phyloP scores from a whole-genome alignment of 2,113 vertebrate genomes.

The Hassar affinis region DNA sequence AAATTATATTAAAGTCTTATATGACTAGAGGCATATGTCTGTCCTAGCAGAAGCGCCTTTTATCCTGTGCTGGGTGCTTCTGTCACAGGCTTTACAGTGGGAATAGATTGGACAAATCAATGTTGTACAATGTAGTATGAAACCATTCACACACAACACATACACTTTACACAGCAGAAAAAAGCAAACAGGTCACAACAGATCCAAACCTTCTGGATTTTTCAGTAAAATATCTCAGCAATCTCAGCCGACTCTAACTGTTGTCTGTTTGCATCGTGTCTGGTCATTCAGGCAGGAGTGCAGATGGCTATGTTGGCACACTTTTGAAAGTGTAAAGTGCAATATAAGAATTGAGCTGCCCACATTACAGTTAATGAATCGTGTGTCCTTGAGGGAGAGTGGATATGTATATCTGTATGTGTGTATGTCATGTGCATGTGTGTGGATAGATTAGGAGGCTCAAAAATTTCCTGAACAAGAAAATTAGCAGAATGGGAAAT shows the following conservation, averaged over 20 bases:
- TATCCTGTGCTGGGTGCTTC: slow-evolving; percentile 6
- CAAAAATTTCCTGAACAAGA: not conserved
- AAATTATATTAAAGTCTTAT: not conserved
- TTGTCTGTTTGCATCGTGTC: slow-evolving; percentile 10
- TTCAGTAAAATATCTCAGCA: slow-evolving; percentile 3
- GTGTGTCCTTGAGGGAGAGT: not conserved
- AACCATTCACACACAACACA: slow-evolving; percentile 1
- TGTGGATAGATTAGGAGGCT: not conserved
- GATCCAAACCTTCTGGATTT: slow-evolving; percentile 1
- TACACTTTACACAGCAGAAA: not conserved
- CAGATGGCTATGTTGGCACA: not conserved
- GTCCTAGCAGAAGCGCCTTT: slow-evolving; percentile 28
- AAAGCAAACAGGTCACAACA: slow-evolving; percentile 26
- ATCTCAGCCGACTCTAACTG: slow-evolving; percentile 5
- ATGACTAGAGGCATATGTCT: slow-evolving; percentile 34
- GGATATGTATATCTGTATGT: not conserved
- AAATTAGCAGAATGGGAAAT: slow-evolving; percentile 27
- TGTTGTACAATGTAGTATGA: not conserved
- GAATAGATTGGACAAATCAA: not conserved
- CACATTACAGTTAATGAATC: slow-evolving; percentile 5
- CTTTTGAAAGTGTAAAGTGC: slow-evolving; percentile 4
- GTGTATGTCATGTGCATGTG: not conserved
- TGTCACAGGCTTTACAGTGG: not conserved
- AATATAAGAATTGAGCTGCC: slow-evolving; percentile 14
- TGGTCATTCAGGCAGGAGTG: slow-evolving; percentile 15